Conservation (phyloP, 1,140 invertebrate species). For the Caenorhabditis tropicalis region DNA sequence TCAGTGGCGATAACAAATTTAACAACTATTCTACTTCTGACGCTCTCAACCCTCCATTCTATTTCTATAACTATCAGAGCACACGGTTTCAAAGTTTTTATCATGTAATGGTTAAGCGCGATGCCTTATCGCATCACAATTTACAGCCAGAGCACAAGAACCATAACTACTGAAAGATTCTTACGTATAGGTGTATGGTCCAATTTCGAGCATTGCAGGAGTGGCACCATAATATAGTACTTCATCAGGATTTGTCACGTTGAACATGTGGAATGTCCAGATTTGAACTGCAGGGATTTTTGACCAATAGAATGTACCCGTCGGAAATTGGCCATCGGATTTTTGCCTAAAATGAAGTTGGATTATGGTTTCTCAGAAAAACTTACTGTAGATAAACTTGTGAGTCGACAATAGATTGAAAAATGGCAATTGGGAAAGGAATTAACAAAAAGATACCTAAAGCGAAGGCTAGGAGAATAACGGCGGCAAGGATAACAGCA, state of each 20-base stretch:
- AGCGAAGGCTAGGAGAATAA: constrained; percentile 36
- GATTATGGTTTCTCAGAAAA: no score
- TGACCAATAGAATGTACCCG: constrained; percentile 38
- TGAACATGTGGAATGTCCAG: constrained; percentile 49
- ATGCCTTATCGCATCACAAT: constrained; percentile 2
- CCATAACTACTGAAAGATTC: constrained; percentile 1
- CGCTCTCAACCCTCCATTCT: neutral
- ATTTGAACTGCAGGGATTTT: constrained; percentile 38
- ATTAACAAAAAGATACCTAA: constrained; percentile 54
- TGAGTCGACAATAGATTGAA: constrained; percentile 46
- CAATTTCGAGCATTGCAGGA: constrained; percentile 41
- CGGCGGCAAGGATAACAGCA: neutral
- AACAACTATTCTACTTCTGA: neutral
- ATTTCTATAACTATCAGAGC: neutral
- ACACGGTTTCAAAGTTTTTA: neutral
- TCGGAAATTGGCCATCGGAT: constrained; percentile 18
- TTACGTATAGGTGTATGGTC: constrained; percentile 52
- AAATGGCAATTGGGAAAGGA: constrained; percentile 53
- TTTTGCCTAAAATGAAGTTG: constrained; percentile 1
- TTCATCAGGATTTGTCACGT: constrained; percentile 54
- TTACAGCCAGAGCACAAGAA: constrained; percentile 1
- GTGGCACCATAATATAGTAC: constrained; percentile 41
- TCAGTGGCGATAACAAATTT: neutral
- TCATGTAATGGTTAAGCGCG: constrained; percentile 21
- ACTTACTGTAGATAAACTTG: constrained; percentile 46